phyloP scores from a whole-genome alignment of 2,113 vertebrate species.

The Rhizomys pruinosus region DNA sequence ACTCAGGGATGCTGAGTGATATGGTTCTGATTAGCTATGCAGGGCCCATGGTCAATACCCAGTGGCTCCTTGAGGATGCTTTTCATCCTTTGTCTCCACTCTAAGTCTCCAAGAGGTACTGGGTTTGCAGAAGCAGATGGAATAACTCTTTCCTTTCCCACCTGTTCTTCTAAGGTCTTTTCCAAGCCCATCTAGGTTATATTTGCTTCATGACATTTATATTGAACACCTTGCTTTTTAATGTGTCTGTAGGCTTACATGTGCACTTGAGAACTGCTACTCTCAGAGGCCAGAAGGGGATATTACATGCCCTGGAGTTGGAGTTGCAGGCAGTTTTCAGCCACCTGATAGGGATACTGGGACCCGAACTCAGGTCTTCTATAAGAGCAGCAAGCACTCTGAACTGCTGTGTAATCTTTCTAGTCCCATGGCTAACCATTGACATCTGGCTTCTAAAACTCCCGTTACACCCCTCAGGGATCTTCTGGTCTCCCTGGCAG shows the following conservation, averaged over 20 bases:
- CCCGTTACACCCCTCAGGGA: neutral
- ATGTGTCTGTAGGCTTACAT: neutral
- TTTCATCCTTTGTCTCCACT: accelerated
- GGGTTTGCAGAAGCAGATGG: neutral
- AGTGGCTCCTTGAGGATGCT: neutral
- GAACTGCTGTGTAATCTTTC: neutral
- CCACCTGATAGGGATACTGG: neutral
- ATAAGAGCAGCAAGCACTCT: too few species aligned
- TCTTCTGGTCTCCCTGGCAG: neutral
- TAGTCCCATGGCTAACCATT: neutral
- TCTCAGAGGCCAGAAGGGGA: neutral
- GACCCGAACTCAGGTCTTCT: neutral
- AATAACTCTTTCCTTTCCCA: accelerated
- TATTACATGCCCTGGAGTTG: neutral
- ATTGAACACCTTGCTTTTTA: neutral
- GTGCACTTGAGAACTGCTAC: neutral
- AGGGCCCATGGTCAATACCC: accelerated
- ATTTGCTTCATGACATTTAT: neutral
- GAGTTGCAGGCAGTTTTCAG: neutral
- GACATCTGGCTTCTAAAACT: neutral
- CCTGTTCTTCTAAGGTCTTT: neutral
- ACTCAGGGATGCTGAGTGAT: neutral
- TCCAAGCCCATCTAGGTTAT: neutral
- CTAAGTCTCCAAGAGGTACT: neutral
- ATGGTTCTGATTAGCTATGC: neutral